These are phyloP conservation scores for Lordiphosa mommai DNA, from an alignment of 1,140 invertebrate genomes.

Conservation along the genomic window DNA sequence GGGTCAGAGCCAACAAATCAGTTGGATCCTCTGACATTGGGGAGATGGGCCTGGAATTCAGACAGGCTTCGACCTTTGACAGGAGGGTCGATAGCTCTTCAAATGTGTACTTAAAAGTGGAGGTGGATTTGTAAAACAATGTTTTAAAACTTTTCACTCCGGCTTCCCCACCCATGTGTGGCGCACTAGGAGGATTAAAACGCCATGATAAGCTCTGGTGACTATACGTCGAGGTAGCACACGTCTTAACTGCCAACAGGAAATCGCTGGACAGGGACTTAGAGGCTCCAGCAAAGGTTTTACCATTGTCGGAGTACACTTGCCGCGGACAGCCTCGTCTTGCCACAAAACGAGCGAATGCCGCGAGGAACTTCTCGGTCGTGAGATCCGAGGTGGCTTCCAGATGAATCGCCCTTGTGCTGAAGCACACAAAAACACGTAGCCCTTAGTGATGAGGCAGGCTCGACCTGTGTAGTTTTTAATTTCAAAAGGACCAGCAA, in stretches of 20 bases:
- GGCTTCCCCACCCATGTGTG: no score
- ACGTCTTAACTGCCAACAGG: no score
- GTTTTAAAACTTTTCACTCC: no score
- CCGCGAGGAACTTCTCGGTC: background rate
- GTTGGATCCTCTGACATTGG: slow-evolving; percentile 3
- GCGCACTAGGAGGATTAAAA: background rate
- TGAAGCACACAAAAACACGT: no score
- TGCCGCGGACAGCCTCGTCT: background rate
- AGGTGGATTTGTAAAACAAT: background rate
- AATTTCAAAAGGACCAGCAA: background rate
- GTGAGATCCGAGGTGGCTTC: no score
- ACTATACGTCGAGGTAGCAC: no score
- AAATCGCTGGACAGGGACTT: no score
- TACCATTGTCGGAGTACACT: no score
- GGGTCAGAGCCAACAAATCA: background rate
- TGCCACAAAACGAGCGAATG: background rate
- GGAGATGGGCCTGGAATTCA: slow-evolving; percentile 2
- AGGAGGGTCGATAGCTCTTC: background rate
- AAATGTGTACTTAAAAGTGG: background rate
- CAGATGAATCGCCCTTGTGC: no score
- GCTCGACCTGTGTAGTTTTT: background rate
- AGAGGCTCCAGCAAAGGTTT: no score
- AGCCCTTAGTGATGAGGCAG: background rate
- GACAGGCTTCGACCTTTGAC: background rate
- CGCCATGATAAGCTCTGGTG: no score